phyloP scores from a whole-genome alignment of 2,797 vertebrate species.

The Menidia menidia region DNA sequence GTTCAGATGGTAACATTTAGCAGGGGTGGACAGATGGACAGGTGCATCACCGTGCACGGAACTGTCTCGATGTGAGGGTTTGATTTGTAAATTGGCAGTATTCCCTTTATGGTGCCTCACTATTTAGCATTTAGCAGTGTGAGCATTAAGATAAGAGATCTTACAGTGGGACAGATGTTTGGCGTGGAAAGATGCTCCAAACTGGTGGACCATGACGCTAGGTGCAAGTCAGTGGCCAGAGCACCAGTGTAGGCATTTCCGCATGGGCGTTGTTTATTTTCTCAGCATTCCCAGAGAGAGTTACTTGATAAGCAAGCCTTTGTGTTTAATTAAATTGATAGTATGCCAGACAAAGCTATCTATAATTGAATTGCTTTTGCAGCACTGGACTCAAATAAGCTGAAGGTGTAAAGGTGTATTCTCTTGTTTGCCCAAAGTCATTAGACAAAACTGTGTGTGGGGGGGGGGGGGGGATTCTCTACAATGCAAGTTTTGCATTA shows the following conservation, averaged over 20 bases:
- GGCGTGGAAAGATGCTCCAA: slow-evolving; percentile 13
- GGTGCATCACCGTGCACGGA: slow-evolving; percentile 20
- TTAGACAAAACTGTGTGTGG: not conserved
- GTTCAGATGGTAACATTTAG: slow-evolving; percentile 61
- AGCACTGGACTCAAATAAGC: slow-evolving; percentile 5
- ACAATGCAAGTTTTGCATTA: not conserved
- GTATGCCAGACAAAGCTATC: slow-evolving; percentile 13
- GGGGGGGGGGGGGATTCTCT: not conserved
- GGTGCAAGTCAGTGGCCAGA: not conserved
- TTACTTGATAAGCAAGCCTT: slow-evolving; percentile 2
- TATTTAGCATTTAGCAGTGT: slow-evolving; percentile 27
- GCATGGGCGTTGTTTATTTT: slow-evolving; percentile 12
- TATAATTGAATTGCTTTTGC: slow-evolving; percentile 13
- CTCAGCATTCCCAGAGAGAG: slow-evolving; percentile 14
- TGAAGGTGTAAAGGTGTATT: slow-evolving; percentile 7
- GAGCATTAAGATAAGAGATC: slow-evolving; percentile 32
- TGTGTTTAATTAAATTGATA: slow-evolving; percentile 27
- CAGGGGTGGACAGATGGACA: slow-evolving; percentile 47
- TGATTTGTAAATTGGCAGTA: slow-evolving; percentile 41
- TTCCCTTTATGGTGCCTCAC: slow-evolving; percentile 43
- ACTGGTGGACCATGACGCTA: slow-evolving; percentile 24
- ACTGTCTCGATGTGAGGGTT: slow-evolving; percentile 12
- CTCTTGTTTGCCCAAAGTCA: not conserved
- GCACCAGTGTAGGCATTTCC: slow-evolving; percentile 10
- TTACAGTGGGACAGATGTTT: slow-evolving; percentile 42